Evolutionary conservation across 2,888 invertebrate genomes (phyloP).

Genomic region (Cremastinae sp.): DNA sequence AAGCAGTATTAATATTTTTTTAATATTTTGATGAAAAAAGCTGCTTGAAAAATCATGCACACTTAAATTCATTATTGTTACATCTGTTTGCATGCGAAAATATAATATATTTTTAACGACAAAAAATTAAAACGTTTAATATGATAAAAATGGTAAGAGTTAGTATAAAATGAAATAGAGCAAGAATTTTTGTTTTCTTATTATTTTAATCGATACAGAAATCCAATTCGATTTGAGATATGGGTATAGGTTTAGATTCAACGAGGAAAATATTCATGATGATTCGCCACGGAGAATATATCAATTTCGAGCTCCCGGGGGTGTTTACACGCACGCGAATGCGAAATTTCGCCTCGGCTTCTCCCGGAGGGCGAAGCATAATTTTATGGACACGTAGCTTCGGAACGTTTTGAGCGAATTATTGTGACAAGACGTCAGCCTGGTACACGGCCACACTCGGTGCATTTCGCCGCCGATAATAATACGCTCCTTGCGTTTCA

Average conservation of each 20-base stretch:
- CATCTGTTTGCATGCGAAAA: slow-evolving; percentile 17
- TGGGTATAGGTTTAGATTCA: not conserved
- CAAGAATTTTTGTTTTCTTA: too few relatives aligned
- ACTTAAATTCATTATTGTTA: too few relatives aligned
- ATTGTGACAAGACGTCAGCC: slow-evolving; percentile 54
- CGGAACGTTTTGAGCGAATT: slow-evolving; percentile 51
- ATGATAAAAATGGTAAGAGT: too few relatives aligned
- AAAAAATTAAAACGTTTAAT: too few relatives aligned
- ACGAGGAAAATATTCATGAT: not conserved
- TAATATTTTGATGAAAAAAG: too few relatives aligned
- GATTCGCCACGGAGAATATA: slow-evolving; percentile 25
- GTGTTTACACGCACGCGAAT: slow-evolving; percentile 49
- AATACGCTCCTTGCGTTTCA: slow-evolving; percentile 32
- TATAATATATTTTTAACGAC: too few relatives aligned
- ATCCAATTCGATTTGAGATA: too few relatives aligned
- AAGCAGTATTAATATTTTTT: too few relatives aligned
- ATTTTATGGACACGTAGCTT: slow-evolving; percentile 37
- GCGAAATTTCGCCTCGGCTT: slow-evolving; percentile 20
- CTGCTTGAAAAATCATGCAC: too few relatives aligned
- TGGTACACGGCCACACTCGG: slow-evolving; percentile 44
- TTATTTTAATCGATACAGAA: too few relatives aligned
- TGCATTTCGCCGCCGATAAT: slow-evolving; percentile 13
- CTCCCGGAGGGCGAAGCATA: not conserved
- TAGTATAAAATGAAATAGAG: too few relatives aligned
- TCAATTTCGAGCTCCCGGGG: slow-evolving; percentile 39